Conservation (phyloP, 2,888 invertebrate genomes). For the Ligdia adustata region DNA sequence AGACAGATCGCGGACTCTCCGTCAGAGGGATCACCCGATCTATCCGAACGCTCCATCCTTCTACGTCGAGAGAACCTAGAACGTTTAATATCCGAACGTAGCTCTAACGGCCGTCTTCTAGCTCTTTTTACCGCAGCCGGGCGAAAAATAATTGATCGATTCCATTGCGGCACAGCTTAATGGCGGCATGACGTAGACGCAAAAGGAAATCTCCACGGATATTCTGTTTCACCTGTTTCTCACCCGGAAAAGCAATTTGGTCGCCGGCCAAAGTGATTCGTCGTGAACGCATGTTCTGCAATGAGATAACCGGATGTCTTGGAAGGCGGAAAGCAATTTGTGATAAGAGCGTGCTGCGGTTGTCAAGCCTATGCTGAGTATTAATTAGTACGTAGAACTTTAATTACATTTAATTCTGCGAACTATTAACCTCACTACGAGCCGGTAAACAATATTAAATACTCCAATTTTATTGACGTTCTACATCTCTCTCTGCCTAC, state of each 20-base stretch:
- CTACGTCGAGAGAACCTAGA: slow-evolving; percentile 47
- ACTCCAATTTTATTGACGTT: too few relatives aligned
- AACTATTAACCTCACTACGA: too few relatives aligned
- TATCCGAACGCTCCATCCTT: slow-evolving; percentile 52
- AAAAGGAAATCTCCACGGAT: slow-evolving; percentile 31
- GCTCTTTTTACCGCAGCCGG: slow-evolving; percentile 70
- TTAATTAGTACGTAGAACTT: too few relatives aligned
- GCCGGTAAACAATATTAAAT: too few relatives aligned
- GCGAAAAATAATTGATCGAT: slow-evolving; percentile 81
- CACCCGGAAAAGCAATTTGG: slow-evolving; percentile 38
- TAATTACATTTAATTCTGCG: too few relatives aligned
- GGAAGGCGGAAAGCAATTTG: slow-evolving; percentile 10
- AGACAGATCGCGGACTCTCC: slow-evolving; percentile 63
- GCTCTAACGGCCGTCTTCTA: slow-evolving; percentile 55
- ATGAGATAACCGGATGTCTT: slow-evolving; percentile 20
- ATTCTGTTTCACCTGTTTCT: slow-evolving; percentile 26
- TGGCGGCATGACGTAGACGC: slow-evolving; percentile 66
- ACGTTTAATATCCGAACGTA: slow-evolving; percentile 74
- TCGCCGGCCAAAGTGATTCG: slow-evolving; percentile 39
- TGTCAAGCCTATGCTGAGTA: too few relatives aligned
- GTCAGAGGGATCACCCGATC: slow-evolving; percentile 69
- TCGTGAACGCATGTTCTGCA: slow-evolving; percentile 23
- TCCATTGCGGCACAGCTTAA: slow-evolving; percentile 59
- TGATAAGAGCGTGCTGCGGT: background rate
- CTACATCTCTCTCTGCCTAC: too few relatives aligned